These are phyloP conservation scores for Aegotheles bennettii DNA, from an alignment of 2,113 vertebrate genomes.

Conservation along the genomic window DNA sequence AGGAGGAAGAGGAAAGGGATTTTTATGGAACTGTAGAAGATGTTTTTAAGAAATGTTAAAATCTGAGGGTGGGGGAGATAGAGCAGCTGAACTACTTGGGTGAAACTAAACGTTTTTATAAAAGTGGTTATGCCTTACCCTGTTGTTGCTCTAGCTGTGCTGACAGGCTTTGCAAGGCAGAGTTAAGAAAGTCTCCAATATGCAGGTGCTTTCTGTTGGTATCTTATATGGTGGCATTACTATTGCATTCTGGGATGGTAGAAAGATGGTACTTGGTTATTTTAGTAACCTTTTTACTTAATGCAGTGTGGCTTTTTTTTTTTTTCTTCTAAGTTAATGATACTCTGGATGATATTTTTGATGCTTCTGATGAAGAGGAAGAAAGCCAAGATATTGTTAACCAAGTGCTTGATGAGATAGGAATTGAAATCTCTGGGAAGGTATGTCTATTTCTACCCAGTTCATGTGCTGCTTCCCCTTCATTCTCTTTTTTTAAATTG, in stretches of 20 bases:
- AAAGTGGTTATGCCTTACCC: background rate
- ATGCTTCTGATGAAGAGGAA: slow-evolving; percentile 94
- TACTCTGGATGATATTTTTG: slow-evolving; percentile 95
- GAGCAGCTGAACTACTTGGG: background rate
- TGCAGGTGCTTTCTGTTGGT: background rate
- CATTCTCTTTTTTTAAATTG: background rate
- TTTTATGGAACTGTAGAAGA: background rate
- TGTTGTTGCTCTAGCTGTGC: background rate
- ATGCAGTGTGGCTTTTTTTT: background rate
- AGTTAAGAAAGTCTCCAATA: background rate
- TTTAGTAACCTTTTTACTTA: background rate
- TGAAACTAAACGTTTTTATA: background rate
- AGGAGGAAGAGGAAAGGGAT: background rate
- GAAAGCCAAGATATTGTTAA: slow-evolving; percentile 97
- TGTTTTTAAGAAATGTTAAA: background rate
- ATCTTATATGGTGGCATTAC: background rate
- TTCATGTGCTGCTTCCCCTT: background rate
- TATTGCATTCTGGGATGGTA: background rate
- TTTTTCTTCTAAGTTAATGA: slow-evolving; percentile 80
- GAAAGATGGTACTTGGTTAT: background rate
- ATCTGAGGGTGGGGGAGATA: background rate
- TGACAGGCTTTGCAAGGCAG: background rate
- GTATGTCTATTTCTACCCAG: slow-evolving; percentile 56
- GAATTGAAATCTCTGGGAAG: slow-evolving; percentile 97
- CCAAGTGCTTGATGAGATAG: slow-evolving; percentile 97